Evolutionary conservation across 2,113 vertebrate genomes (phyloP).

Genomic region (Scomber scombrus): DNA sequence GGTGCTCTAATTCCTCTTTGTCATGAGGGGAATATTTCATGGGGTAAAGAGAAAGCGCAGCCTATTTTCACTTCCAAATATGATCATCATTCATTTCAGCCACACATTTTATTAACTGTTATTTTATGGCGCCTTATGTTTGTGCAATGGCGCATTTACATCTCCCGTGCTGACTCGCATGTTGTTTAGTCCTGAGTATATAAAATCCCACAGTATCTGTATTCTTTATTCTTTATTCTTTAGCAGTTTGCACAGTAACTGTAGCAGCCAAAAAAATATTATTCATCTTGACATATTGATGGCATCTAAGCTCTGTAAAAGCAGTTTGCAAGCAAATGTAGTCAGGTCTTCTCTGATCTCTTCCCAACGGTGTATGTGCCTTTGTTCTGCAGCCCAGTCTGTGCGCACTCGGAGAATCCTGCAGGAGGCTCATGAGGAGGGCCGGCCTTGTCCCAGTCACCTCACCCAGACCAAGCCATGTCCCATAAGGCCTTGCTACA

Average conservation of each 20-base stretch:
- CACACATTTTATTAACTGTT: conserved; percentile 34
- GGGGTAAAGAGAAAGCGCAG: conserved; percentile 21
- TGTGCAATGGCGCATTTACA: conserved; percentile 36
- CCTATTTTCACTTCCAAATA: conserved; percentile 38
- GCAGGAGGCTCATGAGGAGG: conserved; percentile 89
- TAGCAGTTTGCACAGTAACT: conserved; percentile 17
- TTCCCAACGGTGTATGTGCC: not conserved
- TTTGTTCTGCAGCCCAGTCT: conserved; percentile 86
- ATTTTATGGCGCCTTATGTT: conserved; percentile 30
- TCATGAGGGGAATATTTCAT: conserved; percentile 41
- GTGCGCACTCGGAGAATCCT: conserved; percentile 88
- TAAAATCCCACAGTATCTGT: conserved; percentile 13
- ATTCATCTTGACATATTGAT: not conserved
- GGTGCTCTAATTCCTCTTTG: conserved; percentile 54
- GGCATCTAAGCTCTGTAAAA: not conserved
- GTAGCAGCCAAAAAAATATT: not conserved
- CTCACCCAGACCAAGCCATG: conserved; percentile 91
- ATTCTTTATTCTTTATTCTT: conserved; percentile 20
- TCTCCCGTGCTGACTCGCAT: not conserved
- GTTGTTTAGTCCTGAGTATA: not conserved
- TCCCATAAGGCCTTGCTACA: conserved; percentile 92
- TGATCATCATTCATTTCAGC: conserved; percentile 39
- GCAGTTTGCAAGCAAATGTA: conserved; percentile 1
- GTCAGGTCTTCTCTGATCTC: not conserved
- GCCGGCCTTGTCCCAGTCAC: conserved; percentile 89